Percentiles rank a stretch among this genome's conserved stretches.
These are phyloP conservation scores for Acestrorhynchus altus DNA, from an alignment of 2,797 vertebrate genomes.

Conservation along the genomic window DNA sequence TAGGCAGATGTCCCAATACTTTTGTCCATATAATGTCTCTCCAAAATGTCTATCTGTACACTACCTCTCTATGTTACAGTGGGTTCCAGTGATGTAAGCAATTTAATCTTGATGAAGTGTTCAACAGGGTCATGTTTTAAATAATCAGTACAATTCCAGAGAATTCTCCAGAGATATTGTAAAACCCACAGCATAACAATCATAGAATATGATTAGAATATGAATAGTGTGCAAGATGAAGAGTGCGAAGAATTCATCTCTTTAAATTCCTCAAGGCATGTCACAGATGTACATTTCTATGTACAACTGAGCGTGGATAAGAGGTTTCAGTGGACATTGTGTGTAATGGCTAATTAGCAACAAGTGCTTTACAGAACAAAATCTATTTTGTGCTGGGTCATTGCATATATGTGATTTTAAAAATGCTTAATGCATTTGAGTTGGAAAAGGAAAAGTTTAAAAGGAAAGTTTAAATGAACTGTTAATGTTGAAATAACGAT, in stretches of 20 bases:
- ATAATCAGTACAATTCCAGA: not conserved
- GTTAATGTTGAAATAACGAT: not conserved
- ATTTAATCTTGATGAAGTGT: too few relatives aligned
- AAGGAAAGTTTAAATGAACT: not conserved
- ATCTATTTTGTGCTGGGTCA: not conserved
- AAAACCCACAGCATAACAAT: not conserved
- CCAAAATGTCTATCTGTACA: too few relatives aligned
- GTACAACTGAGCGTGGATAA: not conserved
- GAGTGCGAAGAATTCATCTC: not conserved
- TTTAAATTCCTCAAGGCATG: not conserved
- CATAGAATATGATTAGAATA: not conserved
- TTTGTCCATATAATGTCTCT: too few relatives aligned
- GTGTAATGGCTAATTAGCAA: not conserved
- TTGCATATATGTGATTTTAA: not conserved
- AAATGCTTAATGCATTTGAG: not conserved
- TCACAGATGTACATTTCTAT: not conserved
- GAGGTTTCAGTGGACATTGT: not conserved
- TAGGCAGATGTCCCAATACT: too few relatives aligned
- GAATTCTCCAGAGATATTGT: not conserved
- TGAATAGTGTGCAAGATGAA: too few relatives aligned
- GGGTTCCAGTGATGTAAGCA: too few relatives aligned
- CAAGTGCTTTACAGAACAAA: not conserved
- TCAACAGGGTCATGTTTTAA: too few relatives aligned
- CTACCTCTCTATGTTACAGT: too few relatives aligned
- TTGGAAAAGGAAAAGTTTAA: too few relatives aligned